Evolutionary conservation across 2,797 vertebrate genomes (phyloP), one percentile per base, ranked within the genome.

Genomic region (Sebastes kiyomatsui): DNA sequence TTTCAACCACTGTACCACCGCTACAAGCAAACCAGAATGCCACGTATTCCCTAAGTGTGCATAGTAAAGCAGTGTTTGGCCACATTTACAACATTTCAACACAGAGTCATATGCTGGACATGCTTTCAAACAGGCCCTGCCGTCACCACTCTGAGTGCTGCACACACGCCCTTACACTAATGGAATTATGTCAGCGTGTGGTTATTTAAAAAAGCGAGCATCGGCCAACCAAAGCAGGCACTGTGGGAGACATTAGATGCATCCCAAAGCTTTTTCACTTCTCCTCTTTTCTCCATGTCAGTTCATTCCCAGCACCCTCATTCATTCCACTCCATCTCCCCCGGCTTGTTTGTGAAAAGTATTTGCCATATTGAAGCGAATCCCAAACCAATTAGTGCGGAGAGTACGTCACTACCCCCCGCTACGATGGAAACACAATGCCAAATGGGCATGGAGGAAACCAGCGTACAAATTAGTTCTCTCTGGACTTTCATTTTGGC

Each of bases 311-410:
- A 16, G 38, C 35, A 23, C 18, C 56, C 6, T 71, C 23, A 8
- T 84, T 67, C 72, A 79, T 59, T 69, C 67, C 72, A 46, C 56
- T 32, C 23, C 11, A 18, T 79, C 79, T 78, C 78, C 68, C 13
- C 27, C 30, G 10, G 22, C 3, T 22, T 46, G 35, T 67, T 52
- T 79, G 71, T 79, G 75, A 74, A 72, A 82, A 69, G 62, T 60
- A 79, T 86, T 76, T 75, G 30, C 64, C 42, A 27, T 61, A 58
- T 46, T 72, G 52, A 81, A 83, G 38, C 38, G 65, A 67, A 80
- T 87, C 78, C 83, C 58, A 82, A 77, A 83, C 59, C 73, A 86
- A 85, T 89, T 74, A 81, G 25, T 64, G 77, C 25, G 12, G 13
- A 66, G 69, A 70, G 54, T 22, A 71, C 28, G 5, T 84, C 83